These are phyloP conservation scores for Linhomoeus sp. DNA, from an alignment of 2,888 invertebrate species.

Conservation along the genomic window DNA sequence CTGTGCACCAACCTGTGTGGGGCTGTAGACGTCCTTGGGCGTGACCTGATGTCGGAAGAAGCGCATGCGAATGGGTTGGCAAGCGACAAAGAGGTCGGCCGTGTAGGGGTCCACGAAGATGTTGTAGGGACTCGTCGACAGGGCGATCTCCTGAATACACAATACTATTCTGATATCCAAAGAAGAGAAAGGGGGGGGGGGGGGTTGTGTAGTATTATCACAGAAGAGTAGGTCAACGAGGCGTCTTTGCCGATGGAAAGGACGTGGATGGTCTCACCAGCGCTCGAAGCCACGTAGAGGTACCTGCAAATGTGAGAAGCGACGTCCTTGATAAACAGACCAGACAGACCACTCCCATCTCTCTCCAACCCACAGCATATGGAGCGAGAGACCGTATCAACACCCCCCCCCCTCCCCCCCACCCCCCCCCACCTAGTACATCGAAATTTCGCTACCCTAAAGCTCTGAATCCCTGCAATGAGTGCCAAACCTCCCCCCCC, in stretches of 20 bases:
- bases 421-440: too few relatives aligned
- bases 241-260: neutral
- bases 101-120: constrained; percentile 4
- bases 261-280: constrained; percentile 1
- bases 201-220: neutral
- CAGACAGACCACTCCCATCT: too few relatives aligned
- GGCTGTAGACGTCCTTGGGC: constrained; percentile 1
- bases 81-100: constrained; percentile 6
- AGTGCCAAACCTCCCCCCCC: too few relatives aligned
- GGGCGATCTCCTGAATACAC: constrained; percentile 1
- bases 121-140: constrained; percentile 3
- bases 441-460: too few relatives aligned
- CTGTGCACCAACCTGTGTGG: constrained; percentile 5
- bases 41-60: constrained; percentile 3
- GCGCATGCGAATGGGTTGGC: constrained; percentile 5
- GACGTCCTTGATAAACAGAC: neutral
- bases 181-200: too few relatives aligned
- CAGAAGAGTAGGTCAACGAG: neutral
- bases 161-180: too few relatives aligned
- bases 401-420: too few relatives aligned
- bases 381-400: too few relatives aligned
- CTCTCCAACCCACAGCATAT: too few relatives aligned
- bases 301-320: neutral
- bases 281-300: constrained; percentile 5
- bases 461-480: too few relatives aligned